phyloP scores from a whole-genome alignment of 2,797 vertebrate species.

The Acanthurus tractus region DNA sequence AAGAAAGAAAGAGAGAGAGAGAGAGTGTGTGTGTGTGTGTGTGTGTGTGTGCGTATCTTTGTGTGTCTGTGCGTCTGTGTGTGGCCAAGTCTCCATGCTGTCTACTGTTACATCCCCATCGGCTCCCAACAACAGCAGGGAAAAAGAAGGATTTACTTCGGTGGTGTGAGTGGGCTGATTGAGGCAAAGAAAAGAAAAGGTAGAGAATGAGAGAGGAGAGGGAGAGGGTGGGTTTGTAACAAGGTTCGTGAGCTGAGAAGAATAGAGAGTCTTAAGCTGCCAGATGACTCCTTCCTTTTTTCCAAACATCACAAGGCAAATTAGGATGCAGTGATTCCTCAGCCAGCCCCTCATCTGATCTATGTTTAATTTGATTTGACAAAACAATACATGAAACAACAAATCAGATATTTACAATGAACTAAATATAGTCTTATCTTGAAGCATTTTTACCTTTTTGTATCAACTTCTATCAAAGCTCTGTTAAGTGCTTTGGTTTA shows the following conservation, averaged over 20 bases:
- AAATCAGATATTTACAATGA: neutral
- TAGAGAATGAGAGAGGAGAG: constrained; percentile 42
- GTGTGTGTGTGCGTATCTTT: constrained; percentile 2
- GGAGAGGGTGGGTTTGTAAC: constrained; percentile 64
- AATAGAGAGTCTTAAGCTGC: constrained; percentile 71
- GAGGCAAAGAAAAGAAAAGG: constrained; percentile 61
- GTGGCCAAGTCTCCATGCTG: constrained; percentile 65
- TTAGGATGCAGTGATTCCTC: constrained; percentile 19
- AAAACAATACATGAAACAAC: neutral
- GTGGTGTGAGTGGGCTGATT: constrained; percentile 67
- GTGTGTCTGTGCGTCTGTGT: constrained; percentile 51
- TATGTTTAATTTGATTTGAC: constrained; percentile 5
- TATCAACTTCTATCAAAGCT: neutral
- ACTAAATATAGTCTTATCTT: constrained; percentile 12
- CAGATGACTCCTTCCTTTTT: constrained; percentile 56
- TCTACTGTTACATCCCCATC: constrained; percentile 73
- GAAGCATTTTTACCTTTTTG: neutral
- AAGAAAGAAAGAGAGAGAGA: too few species aligned
- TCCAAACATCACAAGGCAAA: constrained; percentile 36
- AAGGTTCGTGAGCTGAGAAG: constrained; percentile 62
- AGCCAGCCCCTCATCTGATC: constrained; percentile 2
- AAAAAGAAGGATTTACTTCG: constrained; percentile 75
- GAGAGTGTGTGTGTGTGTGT: too few species aligned
- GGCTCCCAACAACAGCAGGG: constrained; percentile 68
- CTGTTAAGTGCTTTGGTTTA: neutral